phyloP scores from a whole-genome alignment of 2,113 vertebrate genomes.

The Piaya cayana region DNA sequence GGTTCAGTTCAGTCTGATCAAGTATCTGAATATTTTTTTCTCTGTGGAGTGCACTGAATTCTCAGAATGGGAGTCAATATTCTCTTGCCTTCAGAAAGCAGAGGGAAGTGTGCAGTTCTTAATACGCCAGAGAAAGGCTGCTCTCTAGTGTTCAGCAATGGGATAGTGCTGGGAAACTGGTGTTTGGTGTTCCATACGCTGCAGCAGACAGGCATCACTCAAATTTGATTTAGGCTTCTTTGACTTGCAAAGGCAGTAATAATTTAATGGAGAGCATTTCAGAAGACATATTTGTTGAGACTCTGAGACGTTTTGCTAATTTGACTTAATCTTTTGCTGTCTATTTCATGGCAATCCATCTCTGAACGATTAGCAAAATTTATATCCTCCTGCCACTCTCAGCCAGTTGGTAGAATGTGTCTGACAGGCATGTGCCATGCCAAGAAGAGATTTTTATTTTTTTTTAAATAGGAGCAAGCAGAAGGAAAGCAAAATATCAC shows the following conservation, averaged over 20 bases:
- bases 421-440: not conserved
- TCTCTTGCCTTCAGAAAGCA: not conserved
- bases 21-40: not conserved
- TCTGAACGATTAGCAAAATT: not conserved
- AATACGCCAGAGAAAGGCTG: slow-evolving; percentile 20
- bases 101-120: too few relatives aligned
- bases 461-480: not conserved
- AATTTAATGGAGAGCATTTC: not conserved
- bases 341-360: not conserved
- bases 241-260: not conserved
- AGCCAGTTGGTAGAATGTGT: not conserved
- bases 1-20: not conserved
- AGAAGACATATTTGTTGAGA: not conserved
- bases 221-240: not conserved
- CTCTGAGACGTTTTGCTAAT: not conserved
- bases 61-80: not conserved
- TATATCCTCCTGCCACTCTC: not conserved
- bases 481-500: not conserved
- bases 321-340: not conserved
- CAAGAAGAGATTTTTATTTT: not conserved
- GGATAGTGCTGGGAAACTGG: not conserved
- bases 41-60: not conserved
- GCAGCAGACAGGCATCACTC: not conserved
- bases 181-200: fast-evolving
- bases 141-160: slow-evolving; percentile 39